phyloP scores from a whole-genome alignment of 2,797 vertebrate species.

The Chiroxiphia lanceolata region DNA sequence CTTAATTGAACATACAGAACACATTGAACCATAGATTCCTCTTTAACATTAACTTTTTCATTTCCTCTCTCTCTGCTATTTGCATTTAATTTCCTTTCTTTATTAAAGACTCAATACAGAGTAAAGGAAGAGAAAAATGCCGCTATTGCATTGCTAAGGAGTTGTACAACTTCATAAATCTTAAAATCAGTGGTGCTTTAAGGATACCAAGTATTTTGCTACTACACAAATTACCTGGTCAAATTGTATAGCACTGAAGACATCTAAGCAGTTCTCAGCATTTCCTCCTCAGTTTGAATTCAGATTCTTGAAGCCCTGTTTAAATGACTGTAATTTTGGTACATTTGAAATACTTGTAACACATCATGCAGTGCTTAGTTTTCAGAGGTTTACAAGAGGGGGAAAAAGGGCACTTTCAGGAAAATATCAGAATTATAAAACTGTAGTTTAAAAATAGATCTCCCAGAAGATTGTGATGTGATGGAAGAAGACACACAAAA shows the following conservation, averaged over 20 bases:
- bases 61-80: slow-evolving; percentile 45
- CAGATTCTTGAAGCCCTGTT: neutral
- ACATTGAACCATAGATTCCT: slow-evolving; percentile 59
- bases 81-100: slow-evolving; percentile 56
- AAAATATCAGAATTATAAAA: neutral
- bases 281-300: neutral
- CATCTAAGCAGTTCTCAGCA: neutral
- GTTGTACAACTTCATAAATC: slow-evolving; percentile 4
- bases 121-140: slow-evolving; percentile 13
- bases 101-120: slow-evolving; percentile 10
- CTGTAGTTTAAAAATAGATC: neutral
- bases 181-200: slow-evolving; percentile 4
- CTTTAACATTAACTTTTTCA: slow-evolving; percentile 31
- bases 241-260: neutral
- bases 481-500: neutral
- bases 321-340: neutral
- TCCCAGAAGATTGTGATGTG: neutral
- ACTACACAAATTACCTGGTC: neutral
- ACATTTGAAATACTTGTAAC: neutral
- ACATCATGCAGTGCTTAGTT: neutral
- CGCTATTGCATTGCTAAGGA: neutral
- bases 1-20: neutral
- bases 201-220: neutral
- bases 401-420: neutral
- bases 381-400: neutral